Percentiles rank a stretch among this genome's conserved stretches.
phyloP scores from a whole-genome alignment of 2,888 invertebrate genomes.

The Dicycla oo region DNA sequence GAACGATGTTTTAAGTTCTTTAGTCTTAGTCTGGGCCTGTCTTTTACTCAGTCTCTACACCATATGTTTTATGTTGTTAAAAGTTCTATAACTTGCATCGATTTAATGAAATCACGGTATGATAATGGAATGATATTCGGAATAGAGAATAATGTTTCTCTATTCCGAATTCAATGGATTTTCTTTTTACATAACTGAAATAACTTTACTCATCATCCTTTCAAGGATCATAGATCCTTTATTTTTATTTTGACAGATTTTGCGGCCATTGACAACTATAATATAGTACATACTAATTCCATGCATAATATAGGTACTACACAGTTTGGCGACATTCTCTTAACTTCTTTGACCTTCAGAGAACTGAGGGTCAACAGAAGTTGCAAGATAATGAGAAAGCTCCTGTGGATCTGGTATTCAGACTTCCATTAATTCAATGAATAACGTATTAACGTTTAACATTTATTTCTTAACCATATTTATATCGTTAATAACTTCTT shows the following conservation, averaged over 20 bases:
- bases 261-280: not conserved
- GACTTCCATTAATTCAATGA: conserved; percentile 45
- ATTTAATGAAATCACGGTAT: no score
- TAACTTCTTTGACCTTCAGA: conserved; percentile 2
- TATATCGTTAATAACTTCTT: conserved; percentile 52
- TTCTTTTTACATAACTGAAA: not conserved
- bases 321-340: conserved; percentile 26
- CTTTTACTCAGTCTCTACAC: not conserved
- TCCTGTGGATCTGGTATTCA: conserved; percentile 18
- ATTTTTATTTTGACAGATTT: not conserved
- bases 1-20: not conserved
- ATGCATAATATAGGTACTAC: no score
- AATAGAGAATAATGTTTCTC: no score
- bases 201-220: not conserved
- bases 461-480: conserved; percentile 37
- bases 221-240: not conserved
- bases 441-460: conserved; percentile 20
- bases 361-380: no score
- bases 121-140: no score
- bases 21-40: no score
- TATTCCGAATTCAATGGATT: not conserved
- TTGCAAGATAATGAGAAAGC: conserved; percentile 30
- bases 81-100: not conserved
- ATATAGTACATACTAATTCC: no score
- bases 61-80: no score